Evolutionary conservation across 2,113 vertebrate species (phyloP), one percentile per base, ranked within the genome.

Genomic region (Tupaia tana): DNA sequence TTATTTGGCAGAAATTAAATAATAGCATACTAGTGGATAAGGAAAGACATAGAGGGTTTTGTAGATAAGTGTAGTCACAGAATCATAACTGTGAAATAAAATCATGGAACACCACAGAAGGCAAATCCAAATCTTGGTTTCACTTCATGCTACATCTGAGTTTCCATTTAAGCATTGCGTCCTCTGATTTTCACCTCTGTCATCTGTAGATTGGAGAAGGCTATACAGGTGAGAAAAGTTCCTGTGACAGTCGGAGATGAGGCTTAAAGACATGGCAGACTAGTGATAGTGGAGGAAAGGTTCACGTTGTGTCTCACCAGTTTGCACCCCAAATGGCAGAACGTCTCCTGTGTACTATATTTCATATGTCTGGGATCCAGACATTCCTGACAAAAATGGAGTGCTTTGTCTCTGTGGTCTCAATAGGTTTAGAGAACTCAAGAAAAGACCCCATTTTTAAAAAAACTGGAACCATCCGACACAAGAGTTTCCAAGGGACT

Each of bases 231-330:
- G 29, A 82, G 77, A n/a, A 18, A 9, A 11, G 14, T 82, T 22
- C 5, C 29, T 20, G 0, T 19, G 14, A 71, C 25, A 24, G 7
- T 43, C 34, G 10, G 29, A 61, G 56, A 16, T 0, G 1, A 3
- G 27, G 4, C 22, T 11, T 6, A 14, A 9, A 14, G 54, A 1
- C 22, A 3, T 0, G 18, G 43, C 43, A 61, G 9, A 4, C 14
- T 3, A 12, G 8, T 15, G 52, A 9, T n/a, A 3, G 0, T 31
- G 29, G 19, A 13, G 27, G 24, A 0, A 0, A 2, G 31, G n/a
- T 6, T 29, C 56, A 8, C 16, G 6, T 54, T 22, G 59, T 54
- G 25, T 67, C 12, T 69, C 31, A 63, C 14, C 16, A 14, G 25
- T 85, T 29, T 66, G 6, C 19, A 1, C 0, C 29, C 4, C 34